Conservation (phyloP, 2,797 vertebrate genomes). For the Rhinatrema bivittatum region DNA sequence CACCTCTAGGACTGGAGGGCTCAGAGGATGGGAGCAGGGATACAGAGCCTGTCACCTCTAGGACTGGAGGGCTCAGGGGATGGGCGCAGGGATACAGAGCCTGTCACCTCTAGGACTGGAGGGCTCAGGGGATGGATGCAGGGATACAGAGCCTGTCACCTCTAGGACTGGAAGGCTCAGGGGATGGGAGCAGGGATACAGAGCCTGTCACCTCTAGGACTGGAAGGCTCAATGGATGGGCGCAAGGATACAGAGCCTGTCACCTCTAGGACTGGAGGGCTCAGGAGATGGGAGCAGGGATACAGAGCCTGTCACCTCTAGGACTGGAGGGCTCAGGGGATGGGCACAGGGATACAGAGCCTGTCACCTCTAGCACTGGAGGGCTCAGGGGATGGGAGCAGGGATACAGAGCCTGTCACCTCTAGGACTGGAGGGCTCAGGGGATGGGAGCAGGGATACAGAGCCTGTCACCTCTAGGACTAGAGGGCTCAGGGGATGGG, state of each 20-base stretch:
- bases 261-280: background rate
- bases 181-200: no score
- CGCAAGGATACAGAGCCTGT: background rate
- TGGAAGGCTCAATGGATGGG: background rate
- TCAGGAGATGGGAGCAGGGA: background rate
- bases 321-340: background rate
- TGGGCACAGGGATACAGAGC: background rate
- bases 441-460: fast-evolving
- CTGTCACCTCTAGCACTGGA: background rate
- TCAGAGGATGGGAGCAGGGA: no score
- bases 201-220: background rate
- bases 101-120: slow-evolving; percentile 12
- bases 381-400: background rate
- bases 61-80: background rate
- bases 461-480: background rate
- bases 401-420: background rate
- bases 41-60: background rate
- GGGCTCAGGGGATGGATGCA: no score
- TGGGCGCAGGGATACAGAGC: no score
- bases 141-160: background rate
- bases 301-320: background rate
- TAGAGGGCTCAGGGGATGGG: background rate
- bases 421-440: background rate
- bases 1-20: slow-evolving; percentile 13
- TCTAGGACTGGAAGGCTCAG: background rate